These are phyloP conservation scores for Callimorpha dominula DNA, from an alignment of 2,888 invertebrate genomes.

Conservation along the genomic window DNA sequence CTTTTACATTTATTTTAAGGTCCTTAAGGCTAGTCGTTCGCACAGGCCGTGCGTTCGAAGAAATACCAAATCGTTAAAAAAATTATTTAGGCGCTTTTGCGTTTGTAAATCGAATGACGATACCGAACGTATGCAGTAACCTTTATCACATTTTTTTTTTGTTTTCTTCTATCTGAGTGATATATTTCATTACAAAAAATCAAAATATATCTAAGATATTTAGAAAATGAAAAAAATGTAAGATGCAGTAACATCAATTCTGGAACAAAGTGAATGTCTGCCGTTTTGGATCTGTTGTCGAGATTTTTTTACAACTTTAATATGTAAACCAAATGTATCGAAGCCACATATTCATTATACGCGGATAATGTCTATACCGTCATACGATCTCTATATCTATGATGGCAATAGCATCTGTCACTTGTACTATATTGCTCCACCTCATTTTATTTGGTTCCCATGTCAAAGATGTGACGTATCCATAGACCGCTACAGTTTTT, in stretches of 20 bases:
- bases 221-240: neutral
- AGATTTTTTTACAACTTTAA: neutral
- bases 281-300: neutral
- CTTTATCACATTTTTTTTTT: neutral
- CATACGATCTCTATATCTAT: conserved; percentile 73
- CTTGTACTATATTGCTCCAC: conserved; percentile 22
- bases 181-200: neutral
- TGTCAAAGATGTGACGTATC: conserved; percentile 48
- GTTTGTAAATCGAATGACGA: no score
- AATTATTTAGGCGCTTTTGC: neutral
- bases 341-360: conserved; percentile 35
- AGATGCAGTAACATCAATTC: neutral
- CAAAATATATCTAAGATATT: neutral
- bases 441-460: conserved; percentile 42
- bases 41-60: neutral
- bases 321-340: conserved; percentile 10
- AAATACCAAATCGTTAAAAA: neutral
- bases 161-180: neutral
- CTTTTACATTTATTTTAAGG: neutral
- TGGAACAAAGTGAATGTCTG: neutral
- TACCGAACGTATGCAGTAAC: neutral
- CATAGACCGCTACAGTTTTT: conserved; percentile 76
- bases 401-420: conserved; percentile 58
- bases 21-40: neutral
- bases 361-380: conserved; percentile 69